These are phyloP conservation scores for Spilosoma lubricipeda DNA, from an alignment of 2,888 invertebrate species.

Conservation along the genomic window DNA sequence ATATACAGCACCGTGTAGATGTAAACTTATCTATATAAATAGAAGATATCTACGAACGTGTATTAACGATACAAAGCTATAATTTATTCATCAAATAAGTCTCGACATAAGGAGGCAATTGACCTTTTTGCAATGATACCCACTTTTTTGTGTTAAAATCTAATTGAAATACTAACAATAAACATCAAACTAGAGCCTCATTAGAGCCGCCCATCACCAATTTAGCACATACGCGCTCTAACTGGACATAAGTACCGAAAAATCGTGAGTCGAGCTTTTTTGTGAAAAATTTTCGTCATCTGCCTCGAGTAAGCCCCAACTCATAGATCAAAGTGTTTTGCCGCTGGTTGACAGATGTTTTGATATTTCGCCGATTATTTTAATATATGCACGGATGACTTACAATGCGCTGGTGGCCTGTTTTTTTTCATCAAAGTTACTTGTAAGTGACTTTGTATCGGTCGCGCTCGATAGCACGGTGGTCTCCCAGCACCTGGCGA, in stretches of 20 bases:
- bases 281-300: conserved; percentile 49
- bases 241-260: conserved; percentile 55
- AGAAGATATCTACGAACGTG: background rate
- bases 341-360: conserved; percentile 82
- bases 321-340: conserved; percentile 75
- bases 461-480: conserved; percentile 67
- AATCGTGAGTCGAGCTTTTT: conserved; percentile 57
- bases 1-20: background rate
- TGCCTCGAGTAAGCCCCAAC: conserved; percentile 23
- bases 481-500: conserved; percentile 71
- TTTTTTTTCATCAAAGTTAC: conserved; percentile 77
- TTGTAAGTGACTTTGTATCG: conserved; percentile 82
- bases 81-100: conserved; percentile 44
- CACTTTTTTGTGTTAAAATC: conserved; percentile 37
- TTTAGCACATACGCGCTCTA: conserved; percentile 55
- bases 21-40: background rate
- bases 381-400: conserved; percentile 81
- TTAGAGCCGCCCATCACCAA: conserved; percentile 51
- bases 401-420: conserved; percentile 76
- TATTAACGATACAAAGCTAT: conserved; percentile 16
- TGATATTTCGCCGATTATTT: conserved; percentile 80
- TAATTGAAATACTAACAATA: conserved; percentile 52
- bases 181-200: conserved; percentile 58
- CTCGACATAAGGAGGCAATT: conserved; percentile 35
- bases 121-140: conserved; percentile 44